A percentile compares a stretch with the other conserved stretches of the same genome.
Evolutionary conservation across 2,888 invertebrate species (phyloP).

Genomic region (Lissocephala sabroskyi): DNA sequence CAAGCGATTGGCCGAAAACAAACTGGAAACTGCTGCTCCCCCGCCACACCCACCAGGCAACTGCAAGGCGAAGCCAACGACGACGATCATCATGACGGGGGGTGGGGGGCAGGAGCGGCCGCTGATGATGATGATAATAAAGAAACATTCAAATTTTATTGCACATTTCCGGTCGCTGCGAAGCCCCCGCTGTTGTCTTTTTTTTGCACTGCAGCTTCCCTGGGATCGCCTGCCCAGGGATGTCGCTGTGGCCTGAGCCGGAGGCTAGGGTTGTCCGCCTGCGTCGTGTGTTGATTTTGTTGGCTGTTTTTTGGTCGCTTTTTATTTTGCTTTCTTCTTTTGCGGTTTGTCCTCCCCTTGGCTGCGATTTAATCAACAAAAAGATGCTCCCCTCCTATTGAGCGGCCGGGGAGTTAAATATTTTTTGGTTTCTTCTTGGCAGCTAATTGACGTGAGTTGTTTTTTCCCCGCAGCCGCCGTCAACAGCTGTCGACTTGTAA

Average conservation of each 20-base stretch:
- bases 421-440: slow-evolving; percentile 4
- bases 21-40: too few relatives aligned
- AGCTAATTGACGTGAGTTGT: neutral
- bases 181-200: slow-evolving; percentile 9
- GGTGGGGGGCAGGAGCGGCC: too few relatives aligned
- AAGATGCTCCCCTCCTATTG: too few relatives aligned
- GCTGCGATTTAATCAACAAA: slow-evolving; percentile 7
- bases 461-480: too few relatives aligned
- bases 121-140: slow-evolving; percentile 62
- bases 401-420: too few relatives aligned
- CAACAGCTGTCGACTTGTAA: too few relatives aligned
- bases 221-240: too few relatives aligned
- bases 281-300: neutral
- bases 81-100: slow-evolving; percentile 45
- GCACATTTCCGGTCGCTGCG: slow-evolving; percentile 66
- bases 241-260: too few relatives aligned
- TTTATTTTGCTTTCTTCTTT: slow-evolving; percentile 3
- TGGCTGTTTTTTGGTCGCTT: neutral
- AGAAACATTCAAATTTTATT: slow-evolving; percentile 68
- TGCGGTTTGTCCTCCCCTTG: slow-evolving; percentile 2
- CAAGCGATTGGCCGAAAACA: too few relatives aligned
- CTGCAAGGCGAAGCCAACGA: slow-evolving; percentile 15
- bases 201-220: too few relatives aligned
- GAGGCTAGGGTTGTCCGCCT: neutral
- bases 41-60: too few relatives aligned